Evolutionary conservation across 2,797 vertebrate species (phyloP).

Genomic region (Sebastes hubbsi): DNA sequence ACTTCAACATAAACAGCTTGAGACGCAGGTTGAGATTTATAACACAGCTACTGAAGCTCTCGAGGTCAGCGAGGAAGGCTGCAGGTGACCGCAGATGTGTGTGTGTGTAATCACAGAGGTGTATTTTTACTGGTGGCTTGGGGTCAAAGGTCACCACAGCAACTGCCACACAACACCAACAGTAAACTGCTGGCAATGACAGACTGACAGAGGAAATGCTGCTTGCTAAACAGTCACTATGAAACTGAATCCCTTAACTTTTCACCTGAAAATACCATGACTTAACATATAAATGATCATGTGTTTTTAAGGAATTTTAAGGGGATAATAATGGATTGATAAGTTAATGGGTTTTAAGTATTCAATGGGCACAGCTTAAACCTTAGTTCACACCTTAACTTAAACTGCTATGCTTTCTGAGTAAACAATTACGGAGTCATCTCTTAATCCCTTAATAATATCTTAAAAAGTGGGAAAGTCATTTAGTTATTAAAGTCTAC

Average conservation of each 20-base stretch:
- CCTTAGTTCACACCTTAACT: background rate
- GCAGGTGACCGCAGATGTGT: slow-evolving; percentile 35
- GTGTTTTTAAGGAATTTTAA: background rate
- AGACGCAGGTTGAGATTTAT: background rate
- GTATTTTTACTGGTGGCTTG: slow-evolving; percentile 22
- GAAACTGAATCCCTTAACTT: background rate
- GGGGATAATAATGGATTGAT: background rate
- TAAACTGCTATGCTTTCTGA: background rate
- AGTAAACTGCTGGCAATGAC: background rate
- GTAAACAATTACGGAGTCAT: background rate
- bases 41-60: background rate
- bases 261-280: background rate
- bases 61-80: background rate
- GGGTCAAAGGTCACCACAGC: slow-evolving; percentile 35
- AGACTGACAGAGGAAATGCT: background rate
- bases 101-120: slow-evolving; percentile 23
- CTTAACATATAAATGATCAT: background rate
- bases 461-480: background rate
- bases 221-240: background rate
- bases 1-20: slow-evolving; percentile 18
- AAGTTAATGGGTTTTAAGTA: background rate
- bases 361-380: background rate
- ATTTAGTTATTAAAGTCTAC: background rate
- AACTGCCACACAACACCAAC: background rate
- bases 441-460: background rate